phyloP scores from a whole-genome alignment of 2,888 invertebrate genomes.

The Patella ulyssiponensis region DNA sequence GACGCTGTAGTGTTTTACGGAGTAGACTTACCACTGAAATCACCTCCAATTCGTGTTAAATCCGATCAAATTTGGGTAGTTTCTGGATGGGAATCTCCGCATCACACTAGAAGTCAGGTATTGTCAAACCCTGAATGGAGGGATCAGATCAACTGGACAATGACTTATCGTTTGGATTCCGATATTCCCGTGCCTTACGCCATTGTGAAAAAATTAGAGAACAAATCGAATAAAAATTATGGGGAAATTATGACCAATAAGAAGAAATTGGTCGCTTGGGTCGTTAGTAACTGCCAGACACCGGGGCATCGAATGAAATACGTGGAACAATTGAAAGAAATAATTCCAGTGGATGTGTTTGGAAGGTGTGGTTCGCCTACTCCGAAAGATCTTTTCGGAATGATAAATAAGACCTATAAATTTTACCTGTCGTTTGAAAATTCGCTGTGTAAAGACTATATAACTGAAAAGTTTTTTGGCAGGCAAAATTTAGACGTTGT shows the following conservation, averaged over 20 bases:
- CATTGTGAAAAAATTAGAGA: not conserved
- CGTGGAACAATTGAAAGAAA: too few relatives aligned
- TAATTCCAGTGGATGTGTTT: too few relatives aligned
- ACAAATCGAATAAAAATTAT: not conserved
- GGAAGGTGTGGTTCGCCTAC: too few relatives aligned
- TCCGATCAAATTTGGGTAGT: not conserved
- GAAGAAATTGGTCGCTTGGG: constrained; percentile 27
- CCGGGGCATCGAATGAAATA: constrained; percentile 19
- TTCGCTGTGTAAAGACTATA: constrained; percentile 34
- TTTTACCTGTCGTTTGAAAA: constrained; percentile 42
- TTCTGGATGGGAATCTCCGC: not conserved
- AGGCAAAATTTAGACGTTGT: constrained; percentile 22
- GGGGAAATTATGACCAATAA: constrained; percentile 16
- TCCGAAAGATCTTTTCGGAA: too few relatives aligned
- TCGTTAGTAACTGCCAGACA: constrained; percentile 29
- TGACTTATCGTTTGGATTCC: constrained; percentile 42
- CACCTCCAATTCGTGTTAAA: not conserved
- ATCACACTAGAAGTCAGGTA: not conserved
- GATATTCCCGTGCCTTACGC: constrained; percentile 37
- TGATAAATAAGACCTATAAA: constrained; percentile 26
- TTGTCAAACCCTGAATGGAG: not conserved
- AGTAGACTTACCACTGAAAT: not conserved
- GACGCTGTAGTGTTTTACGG: not conserved
- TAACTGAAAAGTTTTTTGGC: constrained; percentile 37
- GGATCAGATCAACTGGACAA: constrained; percentile 37